Conservation (phyloP, 2,888 invertebrate species). For the Drosophila conformis region DNA sequence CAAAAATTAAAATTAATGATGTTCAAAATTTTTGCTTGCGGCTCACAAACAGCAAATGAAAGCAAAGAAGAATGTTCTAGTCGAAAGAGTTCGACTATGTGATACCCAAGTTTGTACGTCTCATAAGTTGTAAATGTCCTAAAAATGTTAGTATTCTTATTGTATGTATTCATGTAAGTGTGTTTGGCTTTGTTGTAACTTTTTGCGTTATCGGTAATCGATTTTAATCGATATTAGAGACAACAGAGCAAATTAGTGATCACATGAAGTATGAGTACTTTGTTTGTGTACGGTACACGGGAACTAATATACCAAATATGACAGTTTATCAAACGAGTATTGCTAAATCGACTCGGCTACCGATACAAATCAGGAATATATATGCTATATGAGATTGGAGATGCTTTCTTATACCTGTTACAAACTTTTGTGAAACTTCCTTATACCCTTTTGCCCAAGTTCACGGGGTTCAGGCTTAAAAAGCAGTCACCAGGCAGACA, state of each 20-base stretch:
- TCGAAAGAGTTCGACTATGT: neutral
- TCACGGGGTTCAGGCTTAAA: constrained; percentile 7
- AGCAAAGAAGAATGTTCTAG: neutral
- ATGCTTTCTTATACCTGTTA: neutral
- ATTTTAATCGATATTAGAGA: neutral
- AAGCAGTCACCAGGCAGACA: constrained; percentile 15
- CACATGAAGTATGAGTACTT: too few relatives aligned
- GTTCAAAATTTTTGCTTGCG: constrained; percentile 60
- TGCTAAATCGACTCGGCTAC: neutral
- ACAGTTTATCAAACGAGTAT: neutral
- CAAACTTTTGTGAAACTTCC: neutral
- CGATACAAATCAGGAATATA: neutral
- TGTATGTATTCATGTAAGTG: neutral
- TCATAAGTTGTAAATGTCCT: too few relatives aligned
- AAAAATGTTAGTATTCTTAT: neutral
- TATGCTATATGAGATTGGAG: neutral
- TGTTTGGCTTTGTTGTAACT: rapidly evolving
- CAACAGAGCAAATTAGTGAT: neutral
- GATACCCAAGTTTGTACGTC: neutral
- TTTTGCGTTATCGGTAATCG: neutral
- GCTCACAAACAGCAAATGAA: constrained; percentile 40
- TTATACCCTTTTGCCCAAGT: neutral
- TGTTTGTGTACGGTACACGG: neutral
- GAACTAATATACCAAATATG: neutral
- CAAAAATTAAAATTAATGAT: constrained; percentile 80